Evolutionary conservation across 2,113 vertebrate genomes (phyloP), one percentile per base, ranked within the genome.

Genomic region (Rhombomys opimus): DNA sequence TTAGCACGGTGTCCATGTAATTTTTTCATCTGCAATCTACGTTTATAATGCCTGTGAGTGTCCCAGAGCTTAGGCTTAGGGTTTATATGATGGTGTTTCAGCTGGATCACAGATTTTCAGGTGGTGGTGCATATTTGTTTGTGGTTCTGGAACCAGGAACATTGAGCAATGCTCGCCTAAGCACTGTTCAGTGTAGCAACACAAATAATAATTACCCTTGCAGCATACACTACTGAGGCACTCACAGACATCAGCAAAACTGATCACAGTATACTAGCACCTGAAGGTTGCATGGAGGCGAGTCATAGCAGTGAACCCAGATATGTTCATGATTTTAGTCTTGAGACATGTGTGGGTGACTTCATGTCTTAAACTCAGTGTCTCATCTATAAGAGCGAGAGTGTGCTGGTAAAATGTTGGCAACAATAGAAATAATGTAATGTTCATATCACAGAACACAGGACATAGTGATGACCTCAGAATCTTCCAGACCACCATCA

Each of bases 391-490:
- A 59, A 70, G 57, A 59, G 46, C 5, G 46, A 46, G 46, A 93
- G 75, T 78, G 70, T 18, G 4, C 70, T 86, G 61, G 32, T 86
- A 75, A 96, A 86, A 94, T 68, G 61, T 90, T 46, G 76, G 35
- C 12, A 67, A 90, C 61, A 72, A 80, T 85, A 81, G 46, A 86
- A 30, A n/a, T 65, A 72, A 50, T n/a, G 6, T 65, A 73, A 68
- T 13, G 15, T 59, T 94, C 52, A 54, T 50, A 6, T 70, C 46
- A 30, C 0, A 46, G 27, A 57, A 22, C 41, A 18, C 20, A 73
- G 41, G 15, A 70, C 87, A 57, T 52, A 30, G 6, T 52, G 32
- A 38, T 76, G 13, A 72, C 32, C 75, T 65, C 57, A 87, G 30
- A 59, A 63, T 86, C 89, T 65, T 67, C 25, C 67, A 70, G n/a